Base-by-base conservation (phyloP, 2,888 invertebrate species). In the Lasioglossum lativentre region DNA sequence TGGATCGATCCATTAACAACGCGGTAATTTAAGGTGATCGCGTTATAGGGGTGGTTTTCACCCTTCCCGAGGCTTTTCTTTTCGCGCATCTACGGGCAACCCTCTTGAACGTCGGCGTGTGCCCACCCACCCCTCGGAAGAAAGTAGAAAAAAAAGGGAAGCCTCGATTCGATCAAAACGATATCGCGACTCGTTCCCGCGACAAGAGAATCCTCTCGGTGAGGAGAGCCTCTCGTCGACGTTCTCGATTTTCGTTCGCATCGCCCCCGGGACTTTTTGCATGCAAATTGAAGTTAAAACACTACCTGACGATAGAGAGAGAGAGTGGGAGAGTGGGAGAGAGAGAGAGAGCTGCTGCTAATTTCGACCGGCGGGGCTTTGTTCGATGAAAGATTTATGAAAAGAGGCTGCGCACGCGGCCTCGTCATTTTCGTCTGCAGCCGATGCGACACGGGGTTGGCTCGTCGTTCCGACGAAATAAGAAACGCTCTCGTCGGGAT, bases 301-400 rank as follows among this genome's bases (percentile, higher is more conserved):
- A 82, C 78, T 78, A 78, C 19, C 47, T 6, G 16, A 30, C 16
- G 30, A 63, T 30, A 59, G 27, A 16, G 27, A 27, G 27, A 27
- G 14, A 59, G 4, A 56, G 5, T 16, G 16, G 16, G 16, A 5
- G 23, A 16, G 27, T 5, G 5, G 10, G 59, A 5, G 27, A 1
- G 27, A 63, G 52, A 23, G 23, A 52, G 23, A 75, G 72, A 83
- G 78, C 78, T 72, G 63, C 74, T 72, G 88, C 82, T 90, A 92
- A 92, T 92, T 91, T 89, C 82, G 82, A 80, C 83, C 82, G 81
- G 78, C 77, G 78, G 52, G 70, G 63, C 80, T 81, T 56, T 82
- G 84, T 85, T 89, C 91, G 90, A 93, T 91, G 93, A 92, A 92
- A 93, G 91, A 93, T 93, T 93, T 92, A 93, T 92, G 91, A 92